These are phyloP conservation scores for Tryphoninae sp. DNA, from an alignment of 2,888 invertebrate species.

Conservation along the genomic window DNA sequence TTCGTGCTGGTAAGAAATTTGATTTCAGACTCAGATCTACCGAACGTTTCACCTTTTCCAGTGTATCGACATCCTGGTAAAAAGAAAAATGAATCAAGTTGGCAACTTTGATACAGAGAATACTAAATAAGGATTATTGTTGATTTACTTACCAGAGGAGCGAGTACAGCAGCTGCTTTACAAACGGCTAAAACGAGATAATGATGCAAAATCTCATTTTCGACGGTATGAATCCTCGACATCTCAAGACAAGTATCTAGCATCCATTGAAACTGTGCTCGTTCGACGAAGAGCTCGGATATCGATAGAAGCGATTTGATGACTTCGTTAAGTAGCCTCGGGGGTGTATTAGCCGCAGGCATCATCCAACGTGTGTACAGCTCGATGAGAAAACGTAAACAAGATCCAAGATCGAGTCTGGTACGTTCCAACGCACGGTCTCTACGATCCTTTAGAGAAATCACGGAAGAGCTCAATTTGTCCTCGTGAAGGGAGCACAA, in stretches of 20 bases:
- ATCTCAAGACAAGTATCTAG: slow-evolving; percentile 87
- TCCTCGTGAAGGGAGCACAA: slow-evolving; percentile 77
- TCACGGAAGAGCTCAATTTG: slow-evolving; percentile 75
- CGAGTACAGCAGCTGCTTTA: slow-evolving; percentile 87
- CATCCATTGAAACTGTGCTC: slow-evolving; percentile 91
- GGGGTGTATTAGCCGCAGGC: slow-evolving; percentile 82
- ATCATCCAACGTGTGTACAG: slow-evolving; percentile 91
- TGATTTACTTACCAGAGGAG: slow-evolving; percentile 81
- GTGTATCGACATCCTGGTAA: slow-evolving; percentile 83
- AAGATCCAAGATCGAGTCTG: slow-evolving; percentile 93
- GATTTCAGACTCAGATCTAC: slow-evolving; percentile 85
- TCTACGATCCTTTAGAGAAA: slow-evolving; percentile 78
- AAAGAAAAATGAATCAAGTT: slow-evolving; percentile 36
- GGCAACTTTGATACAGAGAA: neutral
- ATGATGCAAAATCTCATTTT: slow-evolving; percentile 90
- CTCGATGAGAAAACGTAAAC: slow-evolving; percentile 95
- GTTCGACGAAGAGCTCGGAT: slow-evolving; percentile 90
- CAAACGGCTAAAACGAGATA: slow-evolving; percentile 86
- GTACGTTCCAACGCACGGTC: slow-evolving; percentile 78
- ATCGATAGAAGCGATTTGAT: slow-evolving; percentile 87
- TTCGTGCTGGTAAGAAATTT: slow-evolving; percentile 85
- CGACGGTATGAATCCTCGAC: slow-evolving; percentile 86
- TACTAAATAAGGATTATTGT: neutral
- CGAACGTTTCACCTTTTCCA: slow-evolving; percentile 85
- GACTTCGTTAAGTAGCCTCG: slow-evolving; percentile 83